These are phyloP conservation scores for Platycheirus albimanus DNA, from an alignment of 2,888 invertebrate species.

Conservation along the genomic window DNA sequence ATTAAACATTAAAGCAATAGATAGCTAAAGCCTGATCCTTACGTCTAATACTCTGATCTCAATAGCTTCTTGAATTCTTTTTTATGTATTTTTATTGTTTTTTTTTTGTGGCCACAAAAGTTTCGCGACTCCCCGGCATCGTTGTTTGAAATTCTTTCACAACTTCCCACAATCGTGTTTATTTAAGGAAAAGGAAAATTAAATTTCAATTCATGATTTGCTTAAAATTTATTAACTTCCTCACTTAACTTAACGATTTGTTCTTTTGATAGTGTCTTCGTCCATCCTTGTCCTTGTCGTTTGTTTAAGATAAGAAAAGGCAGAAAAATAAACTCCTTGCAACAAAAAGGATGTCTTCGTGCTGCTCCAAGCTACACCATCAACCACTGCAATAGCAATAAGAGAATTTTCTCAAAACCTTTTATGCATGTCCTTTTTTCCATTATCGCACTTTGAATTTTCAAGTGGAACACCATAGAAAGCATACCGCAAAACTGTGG, in stretches of 20 bases:
- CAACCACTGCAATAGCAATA: neutral
- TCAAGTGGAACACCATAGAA: conserved; percentile 1
- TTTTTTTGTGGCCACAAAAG: too few species aligned
- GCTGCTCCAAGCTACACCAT: too few species aligned
- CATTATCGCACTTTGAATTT: conserved; percentile 10
- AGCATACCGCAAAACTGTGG: conserved; percentile 32
- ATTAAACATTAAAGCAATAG: too few species aligned
- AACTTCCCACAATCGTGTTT: conserved; percentile 7
- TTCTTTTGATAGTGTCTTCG: neutral
- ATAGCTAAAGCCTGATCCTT: too few species aligned
- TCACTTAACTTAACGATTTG: neutral
- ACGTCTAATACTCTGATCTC: too few species aligned
- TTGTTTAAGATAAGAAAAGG: neutral
- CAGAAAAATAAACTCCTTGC: conserved; percentile 2
- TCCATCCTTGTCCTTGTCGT: neutral
- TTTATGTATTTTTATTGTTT: too few species aligned
- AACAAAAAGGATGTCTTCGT: conserved; percentile 1
- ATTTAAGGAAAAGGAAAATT: conserved; percentile 21
- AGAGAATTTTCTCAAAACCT: neutral
- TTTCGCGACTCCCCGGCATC: too few species aligned
- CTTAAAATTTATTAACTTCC: conserved; percentile 9
- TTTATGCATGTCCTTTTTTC: neutral
- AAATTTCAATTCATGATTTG: conserved; percentile 36
- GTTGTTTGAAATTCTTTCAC: neutral
- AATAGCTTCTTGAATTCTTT: too few species aligned